phyloP scores from a whole-genome alignment of 1,140 invertebrate genomes.

The Brachionus calyciflorus region DNA sequence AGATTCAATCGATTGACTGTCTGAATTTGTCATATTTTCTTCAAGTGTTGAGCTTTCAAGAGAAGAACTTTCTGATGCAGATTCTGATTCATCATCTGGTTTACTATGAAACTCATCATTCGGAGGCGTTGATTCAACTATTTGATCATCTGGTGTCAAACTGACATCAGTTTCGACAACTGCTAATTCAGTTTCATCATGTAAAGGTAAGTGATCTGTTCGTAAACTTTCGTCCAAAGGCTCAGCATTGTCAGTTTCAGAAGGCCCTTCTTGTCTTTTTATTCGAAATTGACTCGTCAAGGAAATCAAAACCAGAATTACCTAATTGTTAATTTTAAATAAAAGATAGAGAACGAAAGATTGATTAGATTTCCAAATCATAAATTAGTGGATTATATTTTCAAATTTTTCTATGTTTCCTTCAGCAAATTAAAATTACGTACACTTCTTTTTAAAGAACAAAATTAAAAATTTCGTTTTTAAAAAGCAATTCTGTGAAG shows the following conservation, averaged over 20 bases:
- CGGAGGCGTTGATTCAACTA: not conserved
- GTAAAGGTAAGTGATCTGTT: not conserved
- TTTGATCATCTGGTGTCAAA: not conserved
- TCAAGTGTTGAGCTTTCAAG: not conserved
- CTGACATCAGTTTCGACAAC: not conserved
- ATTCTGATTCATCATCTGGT: not conserved
- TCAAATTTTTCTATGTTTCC: no score
- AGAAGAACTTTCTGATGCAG: not conserved
- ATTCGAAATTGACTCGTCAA: not conserved
- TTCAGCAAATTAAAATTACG: no score
- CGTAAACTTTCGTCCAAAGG: conserved; percentile 1
- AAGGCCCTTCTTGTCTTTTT: not conserved
- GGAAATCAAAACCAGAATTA: not conserved
- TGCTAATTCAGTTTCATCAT: conserved; percentile 14
- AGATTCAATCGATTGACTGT: not conserved
- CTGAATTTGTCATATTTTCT: not conserved
- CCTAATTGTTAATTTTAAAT: no score
- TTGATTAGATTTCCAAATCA: no score
- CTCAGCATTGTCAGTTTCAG: not conserved
- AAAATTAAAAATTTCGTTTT: no score
- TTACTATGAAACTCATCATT: not conserved
- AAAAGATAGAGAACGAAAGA: no score
- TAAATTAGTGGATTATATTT: no score
- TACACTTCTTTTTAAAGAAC: no score
- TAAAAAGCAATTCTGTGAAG: no score